phyloP scores from a whole-genome alignment of 2,888 invertebrate genomes.

The Tinea pellionella region DNA sequence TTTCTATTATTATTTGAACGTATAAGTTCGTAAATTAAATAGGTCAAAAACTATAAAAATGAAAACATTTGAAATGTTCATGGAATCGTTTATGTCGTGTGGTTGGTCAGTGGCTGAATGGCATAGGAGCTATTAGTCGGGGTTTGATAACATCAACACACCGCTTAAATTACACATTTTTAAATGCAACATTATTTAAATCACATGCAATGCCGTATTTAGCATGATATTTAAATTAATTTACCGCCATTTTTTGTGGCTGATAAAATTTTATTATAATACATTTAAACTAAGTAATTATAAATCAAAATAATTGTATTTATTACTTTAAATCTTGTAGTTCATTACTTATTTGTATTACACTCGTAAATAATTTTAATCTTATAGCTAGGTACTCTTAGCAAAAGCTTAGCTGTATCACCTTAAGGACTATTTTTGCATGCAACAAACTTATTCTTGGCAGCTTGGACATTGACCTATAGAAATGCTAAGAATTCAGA shows the following conservation, averaged over 20 bases:
- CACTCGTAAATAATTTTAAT: no score
- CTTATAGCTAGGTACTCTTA: no score
- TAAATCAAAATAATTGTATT: background rate
- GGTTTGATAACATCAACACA: background rate
- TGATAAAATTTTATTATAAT: background rate
- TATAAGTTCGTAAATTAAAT: no score
- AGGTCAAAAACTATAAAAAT: background rate
- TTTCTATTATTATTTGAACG: no score
- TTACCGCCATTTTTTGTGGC: background rate
- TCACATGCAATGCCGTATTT: slow-evolving; percentile 13
- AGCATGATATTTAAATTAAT: slow-evolving; percentile 13
- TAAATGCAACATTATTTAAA: slow-evolving; percentile 13
- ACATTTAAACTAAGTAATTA: background rate
- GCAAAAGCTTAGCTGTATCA: no score
- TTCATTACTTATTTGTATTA: no score
- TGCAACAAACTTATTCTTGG: no score
- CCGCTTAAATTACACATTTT: slow-evolving; percentile 12
- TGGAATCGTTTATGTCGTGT: slow-evolving; percentile 35
- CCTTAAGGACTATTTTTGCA: no score
- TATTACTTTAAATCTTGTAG: no score
- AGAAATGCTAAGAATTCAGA: no score
- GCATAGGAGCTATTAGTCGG: background rate
- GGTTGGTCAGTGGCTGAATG: background rate
- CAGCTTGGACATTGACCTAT: no score
- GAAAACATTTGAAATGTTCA: background rate